Evolutionary conservation across 1,140 invertebrate species (phyloP).

Genomic region (Mactra quadrangularis): DNA sequence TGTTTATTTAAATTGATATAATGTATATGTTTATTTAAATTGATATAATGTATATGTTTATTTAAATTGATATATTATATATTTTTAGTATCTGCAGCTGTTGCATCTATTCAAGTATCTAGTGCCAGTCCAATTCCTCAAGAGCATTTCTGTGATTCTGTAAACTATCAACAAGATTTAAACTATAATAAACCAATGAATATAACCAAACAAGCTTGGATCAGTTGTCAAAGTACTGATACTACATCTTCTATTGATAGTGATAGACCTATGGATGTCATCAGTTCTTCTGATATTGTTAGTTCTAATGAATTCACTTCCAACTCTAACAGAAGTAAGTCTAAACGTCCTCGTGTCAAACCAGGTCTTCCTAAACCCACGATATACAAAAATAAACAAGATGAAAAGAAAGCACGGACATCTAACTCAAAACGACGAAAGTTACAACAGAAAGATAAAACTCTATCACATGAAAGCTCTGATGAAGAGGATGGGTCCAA

Average conservation of each 20-base stretch:
- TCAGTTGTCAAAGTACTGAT: conserved; percentile 38
- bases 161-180: conserved; percentile 14
- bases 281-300: conserved; percentile 44
- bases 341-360: conserved; percentile 55
- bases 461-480: conserved; percentile 54
- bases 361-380: conserved; percentile 64
- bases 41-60: too few species aligned
- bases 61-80: too few species aligned
- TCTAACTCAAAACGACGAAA: conserved; percentile 47
- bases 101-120: conserved; percentile 57
- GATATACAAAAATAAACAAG: conserved; percentile 53
- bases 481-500: conserved; percentile 57
- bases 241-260: conserved; percentile 51
- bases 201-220: conserved; percentile 61
- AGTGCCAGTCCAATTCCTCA: conserved; percentile 48
- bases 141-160: conserved; percentile 38
- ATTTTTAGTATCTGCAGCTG: conserved; percentile 54
- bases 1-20: too few species aligned
- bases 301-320: conserved; percentile 41
- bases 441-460: conserved; percentile 36
- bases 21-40: too few species aligned
- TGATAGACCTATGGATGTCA: conserved; percentile 23
- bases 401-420: conserved; percentile 36
- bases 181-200: conserved; percentile 36
- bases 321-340: conserved; percentile 10